Evolutionary conservation across 2,888 invertebrate species (phyloP), one percentile per base, ranked within the genome.

Genomic region (Listrodromus nycthemerus): DNA sequence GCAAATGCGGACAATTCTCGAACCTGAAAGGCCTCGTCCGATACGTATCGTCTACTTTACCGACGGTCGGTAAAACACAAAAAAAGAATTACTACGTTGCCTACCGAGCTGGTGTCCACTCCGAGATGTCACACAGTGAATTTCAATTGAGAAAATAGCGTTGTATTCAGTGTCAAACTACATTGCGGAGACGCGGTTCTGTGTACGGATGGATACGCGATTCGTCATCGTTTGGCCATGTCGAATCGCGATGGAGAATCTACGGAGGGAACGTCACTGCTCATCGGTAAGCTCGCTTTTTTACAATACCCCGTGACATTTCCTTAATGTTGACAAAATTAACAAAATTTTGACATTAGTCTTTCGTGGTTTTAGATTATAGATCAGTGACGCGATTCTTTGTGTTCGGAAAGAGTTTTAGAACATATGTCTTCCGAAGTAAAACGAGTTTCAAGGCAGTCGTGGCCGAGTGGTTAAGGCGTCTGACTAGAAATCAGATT

Each of bases 401-500:
- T 55, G 27, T 33, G 55, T 24, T n/a, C 21, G 8, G 67, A 16
- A 41, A 27, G 8, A 0, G 0, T 6, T n/a, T 8, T 24, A n/a
- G n/a, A n/a, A n/a, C n/a, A n/a, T n/a, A 10, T 58, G 33, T 37
- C 19, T 2, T 13, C 24, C 24, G 55, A 1, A 50, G 30, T 45
- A 37, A 0, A 0, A 10, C 0, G 2, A 27, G 41, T n/a, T 27
- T 37, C 71, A 88, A 89, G 94, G 96, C 96, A 96, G 13, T 83
- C 83, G 96, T 96, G 96, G 96, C 96, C 96, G 96, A 96, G 96
- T 96, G 96, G 96, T 96, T 96, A 96, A 96, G 96, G 96, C 96
- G 96, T 96, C 96, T 96, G 96, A 96, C 96, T 96, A 96, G 96
- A 96, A 96, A 96, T 96, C 96, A 96, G 96, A 96, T 96, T 96